phyloP scores from a whole-genome alignment of 2,888 invertebrate genomes.

The Lingula anatina region DNA sequence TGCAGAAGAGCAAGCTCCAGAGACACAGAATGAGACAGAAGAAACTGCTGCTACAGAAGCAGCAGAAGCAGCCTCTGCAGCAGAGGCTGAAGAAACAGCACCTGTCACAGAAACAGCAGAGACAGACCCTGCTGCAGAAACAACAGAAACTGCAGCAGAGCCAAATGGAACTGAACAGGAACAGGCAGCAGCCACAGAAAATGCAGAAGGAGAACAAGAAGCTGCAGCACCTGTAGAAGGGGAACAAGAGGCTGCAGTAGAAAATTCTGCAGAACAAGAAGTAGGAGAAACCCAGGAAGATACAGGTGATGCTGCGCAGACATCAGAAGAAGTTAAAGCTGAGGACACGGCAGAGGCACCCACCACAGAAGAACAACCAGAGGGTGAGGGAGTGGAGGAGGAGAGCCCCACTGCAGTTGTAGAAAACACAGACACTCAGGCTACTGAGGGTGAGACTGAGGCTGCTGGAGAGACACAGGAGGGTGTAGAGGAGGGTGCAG shows the following conservation, averaged over 20 bases:
- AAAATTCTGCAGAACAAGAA: not conserved
- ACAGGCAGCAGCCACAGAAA: conserved; percentile 3
- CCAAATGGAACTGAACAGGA: not conserved
- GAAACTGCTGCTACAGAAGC: not conserved
- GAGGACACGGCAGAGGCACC: conserved; percentile 5
- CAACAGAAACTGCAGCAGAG: conserved; percentile 4
- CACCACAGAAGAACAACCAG: conserved; percentile 7
- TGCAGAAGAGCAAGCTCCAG: not conserved
- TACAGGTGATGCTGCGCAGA: not conserved
- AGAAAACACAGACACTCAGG: no score
- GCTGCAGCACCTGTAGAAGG: conserved; percentile 8
- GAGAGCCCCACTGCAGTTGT: no score
- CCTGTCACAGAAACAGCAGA: not conserved
- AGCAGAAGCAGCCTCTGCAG: not conserved
- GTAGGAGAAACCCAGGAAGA: not conserved
- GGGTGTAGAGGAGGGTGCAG: not conserved
- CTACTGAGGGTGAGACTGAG: not conserved
- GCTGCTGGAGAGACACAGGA: conserved; percentile 1
- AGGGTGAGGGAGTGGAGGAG: conserved; percentile 1
- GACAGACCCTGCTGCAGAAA: not conserved
- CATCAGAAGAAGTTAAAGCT: conserved; percentile 1
- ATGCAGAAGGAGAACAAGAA: conserved; percentile 1
- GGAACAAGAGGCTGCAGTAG: conserved; percentile 8
- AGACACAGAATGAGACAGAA: not conserved
- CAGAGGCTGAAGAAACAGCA: not conserved